Evolutionary conservation across 2,888 invertebrate genomes (phyloP).

Genomic region (Fabriciana adippe): DNA sequence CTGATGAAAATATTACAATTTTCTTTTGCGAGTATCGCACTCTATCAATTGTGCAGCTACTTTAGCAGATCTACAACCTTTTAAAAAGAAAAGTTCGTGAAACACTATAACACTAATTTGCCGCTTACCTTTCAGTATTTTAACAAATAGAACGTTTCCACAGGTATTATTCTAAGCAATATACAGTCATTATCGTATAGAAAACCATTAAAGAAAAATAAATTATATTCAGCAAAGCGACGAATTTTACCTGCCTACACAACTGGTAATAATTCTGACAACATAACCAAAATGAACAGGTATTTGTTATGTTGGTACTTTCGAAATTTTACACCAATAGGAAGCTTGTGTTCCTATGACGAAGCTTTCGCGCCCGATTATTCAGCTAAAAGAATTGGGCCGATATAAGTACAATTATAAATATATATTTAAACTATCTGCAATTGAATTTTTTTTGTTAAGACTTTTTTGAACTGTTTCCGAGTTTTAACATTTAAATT

Average conservation of each 20-base stretch:
- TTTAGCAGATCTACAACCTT: conserved; percentile 78
- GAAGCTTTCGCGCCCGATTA: conserved; percentile 77
- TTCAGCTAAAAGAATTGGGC: conserved; percentile 60
- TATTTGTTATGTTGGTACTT: conserved; percentile 67
- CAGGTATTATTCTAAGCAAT: conserved; percentile 54
- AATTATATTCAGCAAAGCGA: conserved; percentile 65
- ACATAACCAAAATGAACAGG: conserved; percentile 68
- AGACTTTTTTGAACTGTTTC: not conserved
- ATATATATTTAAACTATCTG: conserved; percentile 25
- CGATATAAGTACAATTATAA: conserved; percentile 46
- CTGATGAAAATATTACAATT: conserved; percentile 54
- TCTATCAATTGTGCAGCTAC: conserved; percentile 77
- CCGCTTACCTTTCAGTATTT: conserved; percentile 59
- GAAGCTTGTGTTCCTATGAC: conserved; percentile 54
- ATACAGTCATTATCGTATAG: conserved; percentile 57
- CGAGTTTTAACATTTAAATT: not conserved
- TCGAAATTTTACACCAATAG: conserved; percentile 65
- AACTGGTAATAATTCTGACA: conserved; percentile 79
- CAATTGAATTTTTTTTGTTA: conserved; percentile 12
- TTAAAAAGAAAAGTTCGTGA: conserved; percentile 74
- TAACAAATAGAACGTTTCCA: conserved; percentile 50
- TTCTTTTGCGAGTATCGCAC: conserved; percentile 72
- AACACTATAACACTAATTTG: conserved; percentile 60
- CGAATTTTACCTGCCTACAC: conserved; percentile 78
- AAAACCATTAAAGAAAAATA: conserved; percentile 74